Evolutionary conservation across 2,797 vertebrate species (phyloP), one percentile per base, ranked within the genome.

Genomic region (Phataginus tetradactyla): DNA sequence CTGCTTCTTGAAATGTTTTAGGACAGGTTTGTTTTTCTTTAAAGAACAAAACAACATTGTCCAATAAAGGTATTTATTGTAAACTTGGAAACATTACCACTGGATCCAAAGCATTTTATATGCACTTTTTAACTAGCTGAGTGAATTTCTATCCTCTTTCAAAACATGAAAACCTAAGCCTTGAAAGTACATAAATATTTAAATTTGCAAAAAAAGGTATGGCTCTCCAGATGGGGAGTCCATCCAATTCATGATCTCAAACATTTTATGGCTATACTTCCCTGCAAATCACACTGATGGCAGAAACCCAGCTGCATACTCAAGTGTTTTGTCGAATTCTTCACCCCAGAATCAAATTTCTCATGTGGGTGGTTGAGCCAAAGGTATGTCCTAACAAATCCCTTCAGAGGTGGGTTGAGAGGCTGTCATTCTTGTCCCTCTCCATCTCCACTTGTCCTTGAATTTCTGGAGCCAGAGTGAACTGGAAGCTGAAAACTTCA

Each of bases 41-140:
- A 84, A 95, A 96, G 75, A 86, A 83, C 37, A 94, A 95, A 97
- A 90, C 80, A 78, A 21, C 81, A 42, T 81, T 97, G 96, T 95
- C 93, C 93, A 92, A 88, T 80, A 77, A 90, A 90, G 80, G 51
- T 79, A 51, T 68, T 71, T 57, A 61, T 94, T 95, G 49, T 20
- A 45, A 93, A 71, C 71, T 88, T 88, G 59, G 86, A 96, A 90
- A 87, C 71, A 75, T 57, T 86, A 89, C 49, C 68, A 66, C 63
- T 83, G 42, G 72, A 94, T 88, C 72, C 39, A 23, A 86, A 85
- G 37, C 68, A 91, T 83, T 51, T 92, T 86, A 49, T 69, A 51
- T 8, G 42, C 49, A 45, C 59, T 69, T 92, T 80, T 78, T 69
- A n/a, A 94, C 89, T 37, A 86, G 86, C 55, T 90, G 61, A 92